Evolutionary conservation across 1,140 invertebrate genomes (phyloP), one percentile per base, ranked within the genome.

Genomic region (Hyphantria cunea): DNA sequence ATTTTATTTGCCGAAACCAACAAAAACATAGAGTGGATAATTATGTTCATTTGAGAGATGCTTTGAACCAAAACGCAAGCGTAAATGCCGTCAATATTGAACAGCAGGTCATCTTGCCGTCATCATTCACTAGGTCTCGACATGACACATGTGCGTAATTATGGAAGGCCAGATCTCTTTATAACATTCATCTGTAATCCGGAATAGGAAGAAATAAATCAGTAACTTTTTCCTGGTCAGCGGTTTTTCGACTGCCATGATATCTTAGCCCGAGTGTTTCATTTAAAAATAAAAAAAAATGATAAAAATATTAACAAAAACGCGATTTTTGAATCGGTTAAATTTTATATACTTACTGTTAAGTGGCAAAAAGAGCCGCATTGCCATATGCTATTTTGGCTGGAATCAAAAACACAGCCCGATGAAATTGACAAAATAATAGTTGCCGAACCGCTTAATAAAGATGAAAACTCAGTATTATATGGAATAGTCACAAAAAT

Each of bases 1-100:
- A 74, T 64, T 74, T 32, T 13, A 77, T 72, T 7, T 53, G 0
- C 7, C 49, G 65, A 34, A 34, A 34, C 33, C 33, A 34, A 73
- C 33, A 70, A 56, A 65, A 12, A 62, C 52, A 73, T 11, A 71
- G 56, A 11, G 66, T 64, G 13, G 67, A 72, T 33, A 45, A 69
- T 7, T 69, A 69, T 17, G 67, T 70, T 50, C 47, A 75, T 72
- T 17, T 75, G 0, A 76, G 63, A 45, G 74, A 70, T 54, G 60
- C 74, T n/a, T 52, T 76, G 32, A 61, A 56, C 49, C 41, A 69
- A 14, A 67, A 76, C 11, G 66, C 60, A 44, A 71, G 53, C 65
- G 45, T 72, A 15, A 11, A 72, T 51, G 15, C 68, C 11, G 54
- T 61, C 17, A 72, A 71, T 64, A 63, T 69, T 10, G 50, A 65